Evolutionary conservation across 1,140 invertebrate genomes (phyloP).

Genomic region (Pseudoatta argentina): DNA sequence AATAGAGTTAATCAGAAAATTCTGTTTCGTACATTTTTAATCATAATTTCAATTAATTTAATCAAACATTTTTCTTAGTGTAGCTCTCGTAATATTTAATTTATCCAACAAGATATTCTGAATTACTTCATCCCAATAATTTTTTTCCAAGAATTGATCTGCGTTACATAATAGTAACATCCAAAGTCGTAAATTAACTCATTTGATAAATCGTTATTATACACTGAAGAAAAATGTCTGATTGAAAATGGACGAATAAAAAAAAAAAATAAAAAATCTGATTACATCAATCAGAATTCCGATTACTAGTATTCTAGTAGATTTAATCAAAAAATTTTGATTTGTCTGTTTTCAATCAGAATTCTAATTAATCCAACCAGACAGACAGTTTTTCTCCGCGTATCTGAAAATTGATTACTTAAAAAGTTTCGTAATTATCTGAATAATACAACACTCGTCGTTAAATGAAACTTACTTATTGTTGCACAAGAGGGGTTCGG

Average conservation of each 20-base stretch:
- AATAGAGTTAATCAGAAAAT: too few relatives aligned
- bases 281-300: too few relatives aligned
- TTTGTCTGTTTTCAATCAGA: too few relatives aligned
- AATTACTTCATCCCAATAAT: background rate
- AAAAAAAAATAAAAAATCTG: too few relatives aligned
- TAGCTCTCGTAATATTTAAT: background rate
- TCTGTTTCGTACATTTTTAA: too few relatives aligned
- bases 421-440: background rate
- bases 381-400: background rate
- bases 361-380: too few relatives aligned
- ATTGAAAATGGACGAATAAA: too few relatives aligned
- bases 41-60: too few relatives aligned
- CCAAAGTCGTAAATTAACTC: background rate
- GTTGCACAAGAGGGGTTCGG: background rate
- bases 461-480: slow-evolving; percentile 13
- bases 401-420: slow-evolving; percentile 38
- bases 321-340: too few relatives aligned
- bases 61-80: too few relatives aligned
- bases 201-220: slow-evolving; percentile 8
- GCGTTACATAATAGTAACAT: background rate
- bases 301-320: too few relatives aligned
- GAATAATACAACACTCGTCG: background rate
- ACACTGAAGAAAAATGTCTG: too few relatives aligned
- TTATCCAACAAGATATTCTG: background rate
- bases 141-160: background rate